Conservation (phyloP, 30 jellyfish, hydroid and myxozoan genomes). For the Calvadosia cruxmelitensis region DNA sequence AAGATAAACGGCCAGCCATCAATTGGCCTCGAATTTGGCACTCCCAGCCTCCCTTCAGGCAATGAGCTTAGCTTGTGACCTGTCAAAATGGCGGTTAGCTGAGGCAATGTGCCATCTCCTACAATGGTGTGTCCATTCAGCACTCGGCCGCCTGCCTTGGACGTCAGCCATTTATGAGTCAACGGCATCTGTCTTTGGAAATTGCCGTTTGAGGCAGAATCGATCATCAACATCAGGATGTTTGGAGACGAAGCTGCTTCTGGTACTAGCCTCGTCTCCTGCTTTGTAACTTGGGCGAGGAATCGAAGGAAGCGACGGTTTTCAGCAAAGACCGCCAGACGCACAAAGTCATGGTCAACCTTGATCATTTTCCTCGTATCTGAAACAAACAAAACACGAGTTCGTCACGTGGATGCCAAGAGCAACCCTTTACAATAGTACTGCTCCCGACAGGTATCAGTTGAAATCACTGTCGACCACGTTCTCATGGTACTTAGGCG, state of each 20-base stretch:
- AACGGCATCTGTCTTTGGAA: slow-evolving; percentile 24
- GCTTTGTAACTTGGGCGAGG: neutral
- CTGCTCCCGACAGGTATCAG: no score
- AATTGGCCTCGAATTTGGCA: slow-evolving; percentile 5
- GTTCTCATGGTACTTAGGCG: no score
- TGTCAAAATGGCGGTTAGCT: slow-evolving; percentile 43
- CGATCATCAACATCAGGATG: slow-evolving; percentile 21
- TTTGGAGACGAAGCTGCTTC: neutral
- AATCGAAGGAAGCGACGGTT: neutral
- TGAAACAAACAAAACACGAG: no score
- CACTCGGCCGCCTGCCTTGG: slow-evolving; percentile 2
- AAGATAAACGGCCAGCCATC: slow-evolving; percentile 63
- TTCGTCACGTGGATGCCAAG: no score
- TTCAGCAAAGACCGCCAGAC: neutral
- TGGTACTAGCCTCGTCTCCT: neutral
- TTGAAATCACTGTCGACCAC: no score
- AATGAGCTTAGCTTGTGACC: slow-evolving; percentile 20
- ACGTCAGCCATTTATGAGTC: neutral
- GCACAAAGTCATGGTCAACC: neutral
- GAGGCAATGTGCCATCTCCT: slow-evolving; percentile 73
- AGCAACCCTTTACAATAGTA: no score
- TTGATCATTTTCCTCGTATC: no score
- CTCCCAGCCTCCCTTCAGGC: slow-evolving; percentile 59
- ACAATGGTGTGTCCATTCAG: slow-evolving; percentile 49
- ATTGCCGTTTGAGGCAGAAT: slow-evolving; percentile 29